Evolutionary conservation across 1,140 invertebrate genomes (phyloP).

Genomic region (Drosophila lacertosa): DNA sequence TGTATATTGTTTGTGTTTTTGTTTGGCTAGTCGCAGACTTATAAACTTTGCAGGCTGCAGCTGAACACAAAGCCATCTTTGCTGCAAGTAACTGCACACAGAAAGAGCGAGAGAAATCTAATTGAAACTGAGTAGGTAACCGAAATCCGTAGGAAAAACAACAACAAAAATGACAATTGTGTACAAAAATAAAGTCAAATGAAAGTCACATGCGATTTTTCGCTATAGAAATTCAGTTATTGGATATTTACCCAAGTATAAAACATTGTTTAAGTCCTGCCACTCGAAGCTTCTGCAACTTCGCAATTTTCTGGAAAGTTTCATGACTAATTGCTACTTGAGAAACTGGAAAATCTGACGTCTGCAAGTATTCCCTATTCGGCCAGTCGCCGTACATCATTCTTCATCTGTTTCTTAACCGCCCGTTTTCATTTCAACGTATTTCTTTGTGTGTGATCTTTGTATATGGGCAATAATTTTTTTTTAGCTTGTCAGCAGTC

Average conservation of each 20-base stretch:
- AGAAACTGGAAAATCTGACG: slow-evolving; percentile 17
- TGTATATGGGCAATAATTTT: slow-evolving; percentile 58
- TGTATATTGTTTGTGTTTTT: slow-evolving; percentile 29
- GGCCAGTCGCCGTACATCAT: slow-evolving; percentile 31
- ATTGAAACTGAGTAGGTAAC: slow-evolving; percentile 49
- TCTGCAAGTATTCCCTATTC: slow-evolving; percentile 31
- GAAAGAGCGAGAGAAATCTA: slow-evolving; percentile 25
- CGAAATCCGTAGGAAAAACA: slow-evolving; percentile 28
- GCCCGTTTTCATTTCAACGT: slow-evolving; percentile 23
- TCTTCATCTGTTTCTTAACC: slow-evolving; percentile 44
- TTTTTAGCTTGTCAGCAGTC: slow-evolving; percentile 58
- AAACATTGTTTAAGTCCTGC: not conserved
- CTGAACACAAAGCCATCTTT: slow-evolving; percentile 6
- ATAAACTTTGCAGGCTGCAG: slow-evolving; percentile 40
- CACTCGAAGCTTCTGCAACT: not conserved
- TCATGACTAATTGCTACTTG: slow-evolving; percentile 66
- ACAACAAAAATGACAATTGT: slow-evolving; percentile 43
- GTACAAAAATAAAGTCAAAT: slow-evolving; percentile 17
- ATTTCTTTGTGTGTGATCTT: slow-evolving; percentile 13
- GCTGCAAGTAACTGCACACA: not conserved
- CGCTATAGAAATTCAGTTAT: not conserved
- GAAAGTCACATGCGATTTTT: slow-evolving; percentile 16
- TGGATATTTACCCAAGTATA: not conserved
- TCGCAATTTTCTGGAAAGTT: slow-evolving; percentile 11
- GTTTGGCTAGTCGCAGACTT: slow-evolving; percentile 39